These are phyloP conservation scores for Apodemia duryi DNA, from an alignment of 2,888 invertebrate genomes.

Conservation along the genomic window DNA sequence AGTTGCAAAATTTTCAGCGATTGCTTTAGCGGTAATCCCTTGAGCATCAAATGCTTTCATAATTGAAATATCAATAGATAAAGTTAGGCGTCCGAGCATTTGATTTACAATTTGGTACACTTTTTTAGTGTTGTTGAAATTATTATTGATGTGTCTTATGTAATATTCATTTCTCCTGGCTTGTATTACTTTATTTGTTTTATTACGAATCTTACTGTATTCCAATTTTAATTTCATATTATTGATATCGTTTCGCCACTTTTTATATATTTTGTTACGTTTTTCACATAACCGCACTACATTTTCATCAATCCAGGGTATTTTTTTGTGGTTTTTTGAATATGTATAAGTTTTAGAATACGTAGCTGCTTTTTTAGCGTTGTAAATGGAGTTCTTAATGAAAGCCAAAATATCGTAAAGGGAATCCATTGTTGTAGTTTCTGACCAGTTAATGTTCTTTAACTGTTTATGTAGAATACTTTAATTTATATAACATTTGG, in stretches of 20 bases:
- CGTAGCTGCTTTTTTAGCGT: no score
- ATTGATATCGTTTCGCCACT: neutral
- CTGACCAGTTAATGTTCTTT: no score
- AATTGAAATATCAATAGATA: neutral
- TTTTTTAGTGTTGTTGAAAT: neutral
- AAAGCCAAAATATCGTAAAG: no score
- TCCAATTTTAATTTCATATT: neutral
- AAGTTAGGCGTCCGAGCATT: neutral
- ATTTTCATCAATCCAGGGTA: no score
- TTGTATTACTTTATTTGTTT: neutral
- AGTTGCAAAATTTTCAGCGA: neutral
- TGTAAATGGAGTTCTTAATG: no score
- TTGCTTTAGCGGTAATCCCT: neutral
- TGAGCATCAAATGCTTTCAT: neutral
- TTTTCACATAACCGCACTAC: neutral
- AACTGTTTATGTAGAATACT: no score
- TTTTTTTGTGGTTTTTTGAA: no score
- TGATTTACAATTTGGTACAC: neutral
- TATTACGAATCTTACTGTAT: neutral
- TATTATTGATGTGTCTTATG: neutral
- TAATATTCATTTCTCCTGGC: neutral
- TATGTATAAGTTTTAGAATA: no score
- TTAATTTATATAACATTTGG: no score
- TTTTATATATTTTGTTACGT: neutral
- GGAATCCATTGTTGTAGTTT: no score